Evolutionary conservation across 1,140 invertebrate species (phyloP).

Genomic region (Zophobas atratus): DNA sequence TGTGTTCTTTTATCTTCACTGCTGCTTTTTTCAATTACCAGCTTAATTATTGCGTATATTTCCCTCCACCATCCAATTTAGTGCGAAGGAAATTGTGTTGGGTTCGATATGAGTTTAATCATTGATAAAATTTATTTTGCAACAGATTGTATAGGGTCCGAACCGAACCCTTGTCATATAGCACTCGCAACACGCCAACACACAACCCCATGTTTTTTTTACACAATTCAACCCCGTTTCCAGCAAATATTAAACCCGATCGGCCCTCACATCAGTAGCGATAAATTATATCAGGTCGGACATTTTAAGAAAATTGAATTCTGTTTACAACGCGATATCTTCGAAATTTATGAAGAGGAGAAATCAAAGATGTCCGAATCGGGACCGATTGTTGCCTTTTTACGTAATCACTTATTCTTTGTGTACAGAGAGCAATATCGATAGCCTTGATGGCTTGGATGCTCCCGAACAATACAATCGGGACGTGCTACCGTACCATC

Average conservation of each 20-base stretch:
- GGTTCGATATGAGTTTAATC: constrained; percentile 32
- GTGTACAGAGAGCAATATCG: not conserved
- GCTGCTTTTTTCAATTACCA: not conserved
- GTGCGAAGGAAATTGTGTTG: constrained; percentile 21
- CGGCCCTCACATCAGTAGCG: constrained; percentile 21
- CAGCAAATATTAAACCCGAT: constrained; percentile 34
- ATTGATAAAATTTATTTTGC: constrained; percentile 42
- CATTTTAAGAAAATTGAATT: constrained; percentile 39
- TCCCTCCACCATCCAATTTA: not conserved
- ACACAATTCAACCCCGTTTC: constrained; percentile 31
- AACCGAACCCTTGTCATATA: constrained; percentile 31
- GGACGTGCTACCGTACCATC: constrained; percentile 3
- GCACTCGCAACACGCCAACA: constrained; percentile 31
- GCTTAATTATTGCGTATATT: constrained; percentile 17
- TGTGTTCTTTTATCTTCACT: too few relatives aligned
- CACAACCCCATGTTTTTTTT: constrained; percentile 36
- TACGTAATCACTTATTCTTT: not conserved
- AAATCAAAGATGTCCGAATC: constrained; percentile 11
- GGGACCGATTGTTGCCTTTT: not conserved
- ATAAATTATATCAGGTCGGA: constrained; percentile 26
- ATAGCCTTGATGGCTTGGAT: not conserved
- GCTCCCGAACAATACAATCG: constrained; percentile 8
- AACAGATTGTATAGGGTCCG: constrained; percentile 34
- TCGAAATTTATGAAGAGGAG: constrained; percentile 6
- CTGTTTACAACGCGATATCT: constrained; percentile 18